Evolutionary conservation across 2,888 invertebrate genomes (phyloP).

Genomic region (Taphrorychus bicolor): DNA sequence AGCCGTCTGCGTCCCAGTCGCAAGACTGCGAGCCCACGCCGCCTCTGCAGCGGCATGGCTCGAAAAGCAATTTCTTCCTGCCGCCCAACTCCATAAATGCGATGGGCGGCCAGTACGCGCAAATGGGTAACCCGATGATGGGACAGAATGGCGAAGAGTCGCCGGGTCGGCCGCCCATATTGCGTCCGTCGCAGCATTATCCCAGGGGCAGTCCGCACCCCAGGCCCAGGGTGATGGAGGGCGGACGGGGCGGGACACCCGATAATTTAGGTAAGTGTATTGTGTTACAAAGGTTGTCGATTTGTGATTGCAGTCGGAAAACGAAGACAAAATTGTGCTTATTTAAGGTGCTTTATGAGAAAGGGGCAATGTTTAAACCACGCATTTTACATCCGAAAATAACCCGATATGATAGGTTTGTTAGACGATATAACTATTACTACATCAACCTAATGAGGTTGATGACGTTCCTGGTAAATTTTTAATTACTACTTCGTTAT

Average conservation of each 20-base stretch:
- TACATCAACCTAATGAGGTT: no score
- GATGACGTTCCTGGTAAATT: no score
- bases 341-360: no score
- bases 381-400: no score
- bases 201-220: constrained; percentile 83
- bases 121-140: constrained; percentile 25
- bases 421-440: no score
- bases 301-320: no score
- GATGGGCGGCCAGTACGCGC: constrained; percentile 48
- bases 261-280: constrained; percentile 43
- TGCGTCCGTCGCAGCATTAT: constrained; percentile 63
- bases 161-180: constrained; percentile 58
- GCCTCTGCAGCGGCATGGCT: constrained; percentile 82
- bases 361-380: no score
- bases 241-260: constrained; percentile 62
- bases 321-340: no score
- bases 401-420: no score
- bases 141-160: constrained; percentile 60
- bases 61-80: constrained; percentile 86
- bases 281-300: no score
- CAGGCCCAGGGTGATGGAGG: constrained; percentile 71
- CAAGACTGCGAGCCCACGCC: constrained; percentile 94
- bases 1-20: constrained; percentile 89
- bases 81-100: constrained; percentile 62
- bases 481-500: no score